These are phyloP conservation scores for Cairina moschata DNA, from an alignment of 2,113 vertebrate species.

Conservation along the genomic window DNA sequence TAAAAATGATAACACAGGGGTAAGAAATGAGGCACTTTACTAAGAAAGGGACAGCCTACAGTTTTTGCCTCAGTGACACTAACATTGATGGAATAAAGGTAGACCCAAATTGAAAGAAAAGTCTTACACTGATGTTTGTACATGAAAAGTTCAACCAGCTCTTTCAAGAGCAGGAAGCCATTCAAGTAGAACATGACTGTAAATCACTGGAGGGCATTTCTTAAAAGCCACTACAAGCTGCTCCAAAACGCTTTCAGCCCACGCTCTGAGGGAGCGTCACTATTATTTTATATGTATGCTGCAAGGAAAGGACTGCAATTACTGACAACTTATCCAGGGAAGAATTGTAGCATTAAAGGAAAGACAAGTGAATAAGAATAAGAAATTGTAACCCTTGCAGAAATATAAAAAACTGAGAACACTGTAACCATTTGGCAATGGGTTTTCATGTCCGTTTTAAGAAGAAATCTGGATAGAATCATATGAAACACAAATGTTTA, in stretches of 20 bases:
- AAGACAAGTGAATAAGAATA: not conserved
- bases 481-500: not conserved
- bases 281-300: not conserved
- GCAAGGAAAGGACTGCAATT: slow-evolving; percentile 15
- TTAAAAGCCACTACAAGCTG: slow-evolving; percentile 14
- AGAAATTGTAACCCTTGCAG: not conserved
- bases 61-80: not conserved
- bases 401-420: not conserved
- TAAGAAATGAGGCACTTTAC: not conserved
- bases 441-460: not conserved
- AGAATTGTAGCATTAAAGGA: not conserved
- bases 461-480: not conserved
- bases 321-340: not conserved
- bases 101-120: not conserved
- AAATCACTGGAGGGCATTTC: slow-evolving; percentile 19
- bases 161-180: not conserved
- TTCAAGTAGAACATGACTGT: not conserved
- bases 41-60: not conserved
- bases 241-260: slow-evolving; percentile 8
- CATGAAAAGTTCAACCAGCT: not conserved
- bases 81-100: not conserved
- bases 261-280: not conserved
- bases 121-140: not conserved
- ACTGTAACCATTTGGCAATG: not conserved
- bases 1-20: not conserved